Conservation (phyloP, 2,113 vertebrate genomes). For the Andinoacara biseriatus region DNA sequence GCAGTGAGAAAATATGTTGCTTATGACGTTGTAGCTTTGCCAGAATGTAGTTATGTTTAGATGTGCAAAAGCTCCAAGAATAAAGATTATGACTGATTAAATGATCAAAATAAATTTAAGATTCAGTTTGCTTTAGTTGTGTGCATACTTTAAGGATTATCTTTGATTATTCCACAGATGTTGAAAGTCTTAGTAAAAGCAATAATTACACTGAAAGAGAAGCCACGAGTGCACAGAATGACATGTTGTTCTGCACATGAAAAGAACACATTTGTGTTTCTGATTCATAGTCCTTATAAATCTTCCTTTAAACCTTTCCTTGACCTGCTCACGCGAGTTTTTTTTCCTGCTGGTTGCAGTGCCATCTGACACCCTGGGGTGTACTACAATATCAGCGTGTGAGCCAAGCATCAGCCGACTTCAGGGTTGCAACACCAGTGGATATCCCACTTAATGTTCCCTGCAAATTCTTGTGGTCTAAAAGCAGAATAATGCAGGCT, state of each 20-base stretch:
- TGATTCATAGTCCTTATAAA: background rate
- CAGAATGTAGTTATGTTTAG: no score
- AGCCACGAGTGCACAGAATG: background rate
- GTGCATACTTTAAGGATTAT: no score
- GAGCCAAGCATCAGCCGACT: background rate
- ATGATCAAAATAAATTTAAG: no score
- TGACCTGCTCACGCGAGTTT: rapidly evolving
- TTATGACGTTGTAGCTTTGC: no score
- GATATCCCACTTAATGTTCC: background rate
- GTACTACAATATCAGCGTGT: background rate
- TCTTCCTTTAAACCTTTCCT: background rate
- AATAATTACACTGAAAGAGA: rapidly evolving
- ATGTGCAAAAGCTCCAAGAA: no score
- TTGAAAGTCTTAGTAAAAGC: background rate
- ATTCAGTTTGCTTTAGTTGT: no score
- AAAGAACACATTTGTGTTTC: background rate
- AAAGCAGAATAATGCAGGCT: background rate
- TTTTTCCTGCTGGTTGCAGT: background rate
- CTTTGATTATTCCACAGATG: background rate
- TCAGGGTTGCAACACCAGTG: background rate
- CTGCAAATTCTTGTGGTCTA: conserved; percentile 5
- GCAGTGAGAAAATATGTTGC: no score
- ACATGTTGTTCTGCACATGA: background rate
- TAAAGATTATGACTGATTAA: no score
- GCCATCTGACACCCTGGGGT: background rate